Evolutionary conservation across 2,113 vertebrate genomes (phyloP), one percentile per base, ranked within the genome.

Genomic region (Dolichallabes microphthalmus): DNA sequence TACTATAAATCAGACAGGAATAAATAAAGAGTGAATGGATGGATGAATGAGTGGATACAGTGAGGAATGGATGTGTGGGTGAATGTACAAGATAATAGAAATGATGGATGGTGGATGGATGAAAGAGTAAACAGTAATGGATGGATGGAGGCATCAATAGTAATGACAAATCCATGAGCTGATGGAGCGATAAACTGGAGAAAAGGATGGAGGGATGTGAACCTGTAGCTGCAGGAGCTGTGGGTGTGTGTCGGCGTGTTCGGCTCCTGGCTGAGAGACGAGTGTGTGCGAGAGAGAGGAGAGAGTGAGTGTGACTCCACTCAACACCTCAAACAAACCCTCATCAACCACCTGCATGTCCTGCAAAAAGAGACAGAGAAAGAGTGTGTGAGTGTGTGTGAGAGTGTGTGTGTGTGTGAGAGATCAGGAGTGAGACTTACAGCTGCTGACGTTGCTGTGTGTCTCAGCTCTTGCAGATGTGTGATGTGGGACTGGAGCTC

Each of bases 311-410:
- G 92, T 93, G 58, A 95, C 92, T 1, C 94, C 89, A 82, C 93
- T 90, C 80, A 98, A 91, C 22, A 95, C 89, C 14, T 95, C 92
- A 91, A 96, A 97, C 82, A 97, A 88, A 80, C 94, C 94, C 90
- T 94, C 94, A 71, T 96, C 95, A 90, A 96, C 89, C 12, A 39
- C 87, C 71, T 89, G 90, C 3, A 71, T 87, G 3, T 90, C 77
- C 73, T 90, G 91, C 73, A 92, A 92, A 9, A 30, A 66, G 12
- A 17, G 12, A 61, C 25, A 17, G 32, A 20, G 11, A 11, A 8
- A 61, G 60, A 7, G 60, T 25, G 5, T 13, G 30, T 19, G 55
- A 30, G 20, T 76, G 14, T 32, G 12, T 13, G 6, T 15, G 25
- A 15, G 17, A 32, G n/a, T 27, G 52, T 64, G 64, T 57, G 63